Conservation (phyloP, 2,888 invertebrate genomes). For the Hydriomena furcata region DNA sequence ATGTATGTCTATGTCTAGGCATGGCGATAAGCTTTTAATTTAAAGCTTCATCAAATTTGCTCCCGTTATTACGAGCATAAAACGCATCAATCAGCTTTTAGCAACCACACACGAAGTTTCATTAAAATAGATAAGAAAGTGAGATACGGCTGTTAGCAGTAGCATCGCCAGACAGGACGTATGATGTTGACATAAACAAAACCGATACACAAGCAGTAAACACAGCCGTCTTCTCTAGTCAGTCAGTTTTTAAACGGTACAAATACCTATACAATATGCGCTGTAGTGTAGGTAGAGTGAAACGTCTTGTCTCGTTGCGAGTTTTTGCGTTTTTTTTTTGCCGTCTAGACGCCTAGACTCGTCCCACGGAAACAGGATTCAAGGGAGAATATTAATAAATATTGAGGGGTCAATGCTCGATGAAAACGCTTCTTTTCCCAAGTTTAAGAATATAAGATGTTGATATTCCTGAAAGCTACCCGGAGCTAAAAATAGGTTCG, state of each 20-base stretch:
- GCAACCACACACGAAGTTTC: slow-evolving; percentile 21
- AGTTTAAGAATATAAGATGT: not conserved
- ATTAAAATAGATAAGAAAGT: slow-evolving; percentile 14
- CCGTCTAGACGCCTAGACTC: slow-evolving; percentile 69
- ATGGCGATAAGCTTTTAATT: too few species aligned
- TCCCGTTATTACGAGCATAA: too few species aligned
- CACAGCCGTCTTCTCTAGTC: not conserved
- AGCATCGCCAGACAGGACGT: not conserved
- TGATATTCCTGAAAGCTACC: not conserved
- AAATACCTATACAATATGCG: not conserved
- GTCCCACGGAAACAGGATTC: slow-evolving; percentile 59
- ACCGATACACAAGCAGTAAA: not conserved
- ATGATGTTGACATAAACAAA: slow-evolving; percentile 1
- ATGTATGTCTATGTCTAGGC: too few species aligned
- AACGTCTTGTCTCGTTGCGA: slow-evolving; percentile 15
- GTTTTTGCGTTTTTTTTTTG: slow-evolving; percentile 36
- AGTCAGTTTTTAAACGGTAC: not conserved
- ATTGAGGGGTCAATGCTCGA: slow-evolving; percentile 54
- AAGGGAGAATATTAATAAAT: slow-evolving; percentile 64
- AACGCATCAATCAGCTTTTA: too few species aligned
- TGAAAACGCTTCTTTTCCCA: not conserved
- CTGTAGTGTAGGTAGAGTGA: not conserved
- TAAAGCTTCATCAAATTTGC: too few species aligned
- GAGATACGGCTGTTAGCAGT: not conserved
- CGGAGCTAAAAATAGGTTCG: slow-evolving; percentile 16